Percentiles rank a stretch among this genome's conserved stretches.
These are phyloP conservation scores for Takifugu flavidus DNA, from an alignment of 2,113 vertebrate species.

Conservation along the genomic window DNA sequence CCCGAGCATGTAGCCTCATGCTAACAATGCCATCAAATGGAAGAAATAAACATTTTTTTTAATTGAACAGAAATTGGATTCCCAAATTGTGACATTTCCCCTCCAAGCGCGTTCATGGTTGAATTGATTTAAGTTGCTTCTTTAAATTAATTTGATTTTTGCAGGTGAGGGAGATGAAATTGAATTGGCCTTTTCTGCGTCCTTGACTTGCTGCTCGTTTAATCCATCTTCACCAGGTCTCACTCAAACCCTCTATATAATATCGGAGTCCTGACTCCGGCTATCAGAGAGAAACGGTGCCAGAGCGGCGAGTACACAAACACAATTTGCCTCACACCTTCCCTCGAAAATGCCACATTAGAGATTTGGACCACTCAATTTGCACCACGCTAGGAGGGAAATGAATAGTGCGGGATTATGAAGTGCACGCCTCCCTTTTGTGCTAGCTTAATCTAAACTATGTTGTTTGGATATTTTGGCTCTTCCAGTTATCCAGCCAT, in stretches of 20 bases:
- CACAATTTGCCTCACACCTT: conserved; percentile 49
- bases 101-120: conserved; percentile 25
- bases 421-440: too few species aligned
- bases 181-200: conserved; percentile 39
- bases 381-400: conserved; percentile 58
- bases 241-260: conserved; percentile 63
- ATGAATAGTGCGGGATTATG: conserved; percentile 45
- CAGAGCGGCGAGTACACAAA: conserved; percentile 47
- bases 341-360: conserved; percentile 41
- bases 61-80: conserved; percentile 37
- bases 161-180: conserved; percentile 50
- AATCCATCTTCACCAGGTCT: conserved; percentile 49
- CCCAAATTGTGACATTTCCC: conserved; percentile 18
- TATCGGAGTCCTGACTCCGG: conserved; percentile 61
- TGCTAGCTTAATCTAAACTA: too few species aligned
- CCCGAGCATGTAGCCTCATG: conserved; percentile 4
- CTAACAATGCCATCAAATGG: conserved; percentile 20
- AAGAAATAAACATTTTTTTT: conserved; percentile 7
- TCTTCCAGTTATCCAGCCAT: too few species aligned
- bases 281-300: conserved; percentile 43
- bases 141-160: conserved; percentile 55
- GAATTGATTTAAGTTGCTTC: conserved; percentile 38
- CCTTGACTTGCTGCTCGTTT: conserved; percentile 53
- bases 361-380: conserved; percentile 62
- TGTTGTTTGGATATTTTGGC: too few species aligned